Evolutionary conservation across 2,113 vertebrate genomes (phyloP), one percentile per base, ranked within the genome.

Genomic region (Clarias magur): DNA sequence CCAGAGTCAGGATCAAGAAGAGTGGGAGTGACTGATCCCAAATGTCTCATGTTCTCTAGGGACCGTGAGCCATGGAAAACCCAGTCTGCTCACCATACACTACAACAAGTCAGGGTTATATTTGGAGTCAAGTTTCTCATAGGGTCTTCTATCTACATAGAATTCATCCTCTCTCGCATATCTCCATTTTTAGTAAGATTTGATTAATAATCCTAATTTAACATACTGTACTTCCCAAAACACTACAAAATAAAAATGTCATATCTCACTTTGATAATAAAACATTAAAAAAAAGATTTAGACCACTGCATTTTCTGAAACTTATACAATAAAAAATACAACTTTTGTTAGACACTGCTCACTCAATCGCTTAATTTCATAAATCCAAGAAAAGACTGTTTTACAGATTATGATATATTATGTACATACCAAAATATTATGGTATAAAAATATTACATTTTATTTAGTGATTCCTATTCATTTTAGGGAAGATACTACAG

Each of bases 11-110:
- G 54, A 80, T n/a, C 85, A 38, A 63, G 8, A 10, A 16, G 67
- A 81, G 83, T 48, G 80, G 34, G 70, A 9, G 60, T 76, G 88
- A 87, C 65, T 62, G 65, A 67, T 30, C 79, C 84, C 87, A 86
- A 63, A 67, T 92, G 92, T 89, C 89, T 87, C 62, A 88, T 80
- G 92, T 91, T 90, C 82, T 88, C 84, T 34, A 42, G 80, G n/a
- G 83, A 34, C 68, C 21, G 17, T 12, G 56, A 48, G 19, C 3
- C 27, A 3, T 42, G 65, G n/a, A 34, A 42, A 56, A 60, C 17
- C 16, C 27, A 30, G 23, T 21, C 42, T 25, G 0, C 1, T 38
- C 21, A 76, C 73, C 73, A 59, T 25, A 15, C 63, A 42, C 60
- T 30, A 15, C 21, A 56, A n/a, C 25, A 70, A n/a, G 10, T 25